phyloP scores from a whole-genome alignment of 64 coral and sea anemone species.

The Platygyra sinensis region DNA sequence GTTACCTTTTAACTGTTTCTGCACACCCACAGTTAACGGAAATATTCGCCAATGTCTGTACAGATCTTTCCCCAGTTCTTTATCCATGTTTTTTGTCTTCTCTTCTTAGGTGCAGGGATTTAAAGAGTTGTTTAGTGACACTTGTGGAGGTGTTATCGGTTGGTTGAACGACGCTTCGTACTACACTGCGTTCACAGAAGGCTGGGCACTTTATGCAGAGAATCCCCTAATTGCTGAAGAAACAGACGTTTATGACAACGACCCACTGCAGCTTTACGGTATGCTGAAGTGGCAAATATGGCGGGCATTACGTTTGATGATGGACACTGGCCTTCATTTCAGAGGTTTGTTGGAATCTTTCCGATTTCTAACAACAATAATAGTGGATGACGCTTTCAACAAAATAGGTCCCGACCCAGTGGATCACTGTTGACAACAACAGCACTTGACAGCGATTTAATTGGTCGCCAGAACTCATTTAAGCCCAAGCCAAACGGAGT shows the following conservation, averaged over 20 bases:
- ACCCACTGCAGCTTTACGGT: constrained; percentile 86
- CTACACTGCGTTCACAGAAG: constrained; percentile 91
- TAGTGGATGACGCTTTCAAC: too few species aligned
- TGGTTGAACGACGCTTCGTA: constrained; percentile 74
- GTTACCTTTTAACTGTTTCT: too few species aligned
- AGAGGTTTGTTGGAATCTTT: constrained; percentile 49
- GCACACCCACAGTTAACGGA: too few species aligned
- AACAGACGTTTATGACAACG: constrained; percentile 75
- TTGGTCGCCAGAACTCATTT: too few species aligned
- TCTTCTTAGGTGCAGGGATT: constrained; percentile 79
- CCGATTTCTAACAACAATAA: background rate
- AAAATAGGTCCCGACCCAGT: too few species aligned
- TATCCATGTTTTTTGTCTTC: background rate
- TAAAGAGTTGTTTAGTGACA: constrained; percentile 75
- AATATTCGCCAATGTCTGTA: too few species aligned
- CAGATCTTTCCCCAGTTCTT: too few species aligned
- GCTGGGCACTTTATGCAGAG: constrained; percentile 97
- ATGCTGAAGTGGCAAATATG: constrained; percentile 99
- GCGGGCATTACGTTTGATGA: constrained; percentile 89
- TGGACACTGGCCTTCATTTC: constrained; percentile 94
- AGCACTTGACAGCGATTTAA: too few species aligned
- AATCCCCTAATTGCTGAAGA: constrained; percentile 84
- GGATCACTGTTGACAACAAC: too few species aligned
- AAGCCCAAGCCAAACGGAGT: too few species aligned
- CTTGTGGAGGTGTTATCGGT: constrained; percentile 63